Evolutionary conservation across 92 coral and sea anemone species (phyloP), one percentile per base, ranked within the genome.

Genomic region (Phenganax subtilis): DNA sequence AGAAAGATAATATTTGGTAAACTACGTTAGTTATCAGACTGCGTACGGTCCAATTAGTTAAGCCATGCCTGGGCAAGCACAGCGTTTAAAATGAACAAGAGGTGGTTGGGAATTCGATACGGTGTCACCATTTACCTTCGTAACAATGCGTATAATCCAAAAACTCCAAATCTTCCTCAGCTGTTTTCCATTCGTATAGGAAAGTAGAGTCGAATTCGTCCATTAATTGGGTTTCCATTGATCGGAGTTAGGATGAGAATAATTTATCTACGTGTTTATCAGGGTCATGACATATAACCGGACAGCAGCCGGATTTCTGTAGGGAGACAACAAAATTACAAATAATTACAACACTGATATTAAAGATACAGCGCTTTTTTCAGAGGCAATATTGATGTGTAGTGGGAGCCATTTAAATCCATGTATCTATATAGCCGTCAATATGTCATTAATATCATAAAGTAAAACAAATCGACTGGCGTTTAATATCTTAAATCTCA

Each of bases 151-250:
- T 54, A 52, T 79, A 79, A 57, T 86, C 89, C 77, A 92, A 89
- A 85, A 94, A 94, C 54, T 82, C 87, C 59, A 94, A 86, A 67
- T 94, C 98, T 55, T 88, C 91, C 58, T 88, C 81, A 29, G 94
- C 85, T 37, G 89, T 88, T 84, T 90, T 91, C 98, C 98, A 94
- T 59, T 84, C 91, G 71, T 94, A 97, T 25, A 90, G 76, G 59
- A 92, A 89, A 67, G 89, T 85, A 63, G 92, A 73, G 56, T 94
- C 97, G 81, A 76, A 86, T 57, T 88, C 93, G 30, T 90, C 94
- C 81, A 92, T 81, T 79, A 93, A 94, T 75, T 90, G 97, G 56
- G 92, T 93, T 77, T 91, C 97, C 88, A 89, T 88, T 87, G 87
- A 37, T 37, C 83, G 76, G 90, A 82, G 54, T 85, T 81, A 73